Conservation (phyloP, 2,113 vertebrate species). For the Passer domesticus region DNA sequence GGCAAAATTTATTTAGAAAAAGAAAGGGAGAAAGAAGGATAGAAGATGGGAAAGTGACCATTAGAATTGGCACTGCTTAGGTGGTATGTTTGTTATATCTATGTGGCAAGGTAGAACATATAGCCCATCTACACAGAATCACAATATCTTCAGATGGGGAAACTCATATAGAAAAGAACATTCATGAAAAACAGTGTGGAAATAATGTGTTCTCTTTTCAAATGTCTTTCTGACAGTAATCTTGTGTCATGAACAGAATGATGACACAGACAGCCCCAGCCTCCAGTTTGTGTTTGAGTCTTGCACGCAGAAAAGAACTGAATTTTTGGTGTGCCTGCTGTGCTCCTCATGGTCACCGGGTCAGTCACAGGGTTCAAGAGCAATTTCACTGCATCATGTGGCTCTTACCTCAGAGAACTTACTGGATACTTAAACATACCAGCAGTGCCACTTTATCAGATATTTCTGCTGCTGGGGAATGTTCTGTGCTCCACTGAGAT, state of each 20-base stretch:
- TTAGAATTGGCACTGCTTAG: not conserved
- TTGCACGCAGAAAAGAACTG: not conserved
- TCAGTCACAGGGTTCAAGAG: not conserved
- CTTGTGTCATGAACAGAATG: not conserved
- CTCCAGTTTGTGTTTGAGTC: not conserved
- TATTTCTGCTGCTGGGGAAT: not conserved
- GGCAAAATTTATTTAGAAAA: not conserved
- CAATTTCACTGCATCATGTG: not conserved
- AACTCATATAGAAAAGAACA: not conserved
- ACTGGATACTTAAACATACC: not conserved
- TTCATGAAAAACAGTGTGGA: not conserved
- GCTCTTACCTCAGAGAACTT: not conserved
- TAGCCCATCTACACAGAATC: not conserved
- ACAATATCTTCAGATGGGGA: not conserved
- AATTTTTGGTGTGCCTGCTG: not conserved
- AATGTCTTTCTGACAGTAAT: not conserved
- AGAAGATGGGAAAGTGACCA: not conserved
- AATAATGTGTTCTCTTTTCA: not conserved
- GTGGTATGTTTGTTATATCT: not conserved
- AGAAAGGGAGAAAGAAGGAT: not conserved
- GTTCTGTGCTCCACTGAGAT: not conserved
- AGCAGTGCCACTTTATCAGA: not conserved
- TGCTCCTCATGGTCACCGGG: not conserved
- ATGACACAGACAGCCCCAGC: not conserved
- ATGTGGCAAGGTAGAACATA: not conserved